Evolutionary conservation across 2,888 invertebrate species (phyloP).

Genomic region (Darwinula stevensoni): DNA sequence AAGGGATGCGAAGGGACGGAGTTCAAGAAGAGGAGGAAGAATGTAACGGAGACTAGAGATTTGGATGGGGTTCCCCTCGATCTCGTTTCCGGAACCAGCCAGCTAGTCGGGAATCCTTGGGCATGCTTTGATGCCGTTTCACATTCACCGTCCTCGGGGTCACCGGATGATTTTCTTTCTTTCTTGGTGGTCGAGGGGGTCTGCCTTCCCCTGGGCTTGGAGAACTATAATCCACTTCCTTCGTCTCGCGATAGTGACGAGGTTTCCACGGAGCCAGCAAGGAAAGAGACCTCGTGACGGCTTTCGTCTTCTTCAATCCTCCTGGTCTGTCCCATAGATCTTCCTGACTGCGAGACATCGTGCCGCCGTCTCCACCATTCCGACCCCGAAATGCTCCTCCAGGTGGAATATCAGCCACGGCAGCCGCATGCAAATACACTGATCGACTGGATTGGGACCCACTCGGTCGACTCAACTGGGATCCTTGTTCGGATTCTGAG

Average conservation of each 20-base stretch:
- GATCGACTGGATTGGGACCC: background rate
- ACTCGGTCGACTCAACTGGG: background rate
- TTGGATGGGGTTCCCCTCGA: no score
- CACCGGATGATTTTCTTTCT: background rate
- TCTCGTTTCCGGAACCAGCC: conserved; percentile 9
- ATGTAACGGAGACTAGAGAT: no score
- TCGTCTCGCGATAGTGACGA: conserved; percentile 33
- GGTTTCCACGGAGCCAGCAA: conserved; percentile 61
- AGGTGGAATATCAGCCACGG: background rate
- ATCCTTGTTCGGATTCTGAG: no score
- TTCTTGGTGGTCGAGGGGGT: background rate
- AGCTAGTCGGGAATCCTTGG: conserved; percentile 10
- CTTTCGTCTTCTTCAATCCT: background rate
- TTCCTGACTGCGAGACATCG: background rate
- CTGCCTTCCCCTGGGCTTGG: background rate
- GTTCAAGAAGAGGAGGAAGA: no score
- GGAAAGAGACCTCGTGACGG: conserved; percentile 29
- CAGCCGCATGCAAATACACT: conserved; percentile 1
- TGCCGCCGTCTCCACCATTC: background rate
- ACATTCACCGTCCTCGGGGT: conserved; percentile 6
- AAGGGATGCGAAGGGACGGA: no score
- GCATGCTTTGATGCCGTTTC: conserved; percentile 9
- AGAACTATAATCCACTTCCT: conserved; percentile 20
- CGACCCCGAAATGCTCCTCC: background rate
- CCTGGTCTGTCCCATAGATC: background rate